Evolutionary conservation across 2,888 invertebrate genomes (phyloP).

Genomic region (Nephrocerus scutellatus): DNA sequence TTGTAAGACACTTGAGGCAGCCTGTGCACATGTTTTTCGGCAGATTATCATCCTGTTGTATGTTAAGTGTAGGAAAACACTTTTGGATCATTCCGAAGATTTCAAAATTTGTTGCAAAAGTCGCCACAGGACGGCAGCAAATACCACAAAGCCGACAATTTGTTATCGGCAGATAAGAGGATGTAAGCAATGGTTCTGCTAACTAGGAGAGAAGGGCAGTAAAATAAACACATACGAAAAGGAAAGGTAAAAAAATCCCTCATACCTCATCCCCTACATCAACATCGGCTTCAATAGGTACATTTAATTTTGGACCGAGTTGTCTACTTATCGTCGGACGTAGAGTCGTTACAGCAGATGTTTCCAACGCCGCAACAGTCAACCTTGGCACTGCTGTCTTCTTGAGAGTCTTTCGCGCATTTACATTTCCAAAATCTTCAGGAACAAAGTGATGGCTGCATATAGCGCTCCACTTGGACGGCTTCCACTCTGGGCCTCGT

Average conservation of each 20-base stretch:
- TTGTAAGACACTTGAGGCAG: conserved; percentile 37
- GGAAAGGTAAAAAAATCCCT: not conserved
- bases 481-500: conserved; percentile 41
- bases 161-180: conserved; percentile 21
- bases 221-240: not conserved
- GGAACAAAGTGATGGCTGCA: conserved; percentile 44
- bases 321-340: not conserved
- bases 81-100: conserved; percentile 44
- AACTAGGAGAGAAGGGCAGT: no score
- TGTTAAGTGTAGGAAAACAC: conserved; percentile 45
- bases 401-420: conserved; percentile 39
- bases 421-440: conserved; percentile 38
- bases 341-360: conserved; percentile 11
- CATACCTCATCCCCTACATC: conserved; percentile 5
- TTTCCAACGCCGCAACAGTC: conserved; percentile 11
- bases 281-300: conserved; percentile 1
- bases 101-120: conserved; percentile 42
- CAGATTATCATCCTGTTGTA: conserved; percentile 40
- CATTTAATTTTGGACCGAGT: no score
- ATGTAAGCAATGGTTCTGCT: not conserved
- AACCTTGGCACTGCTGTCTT: conserved; percentile 40
- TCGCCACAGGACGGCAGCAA: conserved; percentile 29
- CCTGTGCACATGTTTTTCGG: conserved; percentile 40
- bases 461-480: conserved; percentile 45
- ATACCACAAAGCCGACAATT: conserved; percentile 42